Evolutionary conservation across 2,113 vertebrate genomes (phyloP).

Genomic region (Galemys pyrenaicus): DNA sequence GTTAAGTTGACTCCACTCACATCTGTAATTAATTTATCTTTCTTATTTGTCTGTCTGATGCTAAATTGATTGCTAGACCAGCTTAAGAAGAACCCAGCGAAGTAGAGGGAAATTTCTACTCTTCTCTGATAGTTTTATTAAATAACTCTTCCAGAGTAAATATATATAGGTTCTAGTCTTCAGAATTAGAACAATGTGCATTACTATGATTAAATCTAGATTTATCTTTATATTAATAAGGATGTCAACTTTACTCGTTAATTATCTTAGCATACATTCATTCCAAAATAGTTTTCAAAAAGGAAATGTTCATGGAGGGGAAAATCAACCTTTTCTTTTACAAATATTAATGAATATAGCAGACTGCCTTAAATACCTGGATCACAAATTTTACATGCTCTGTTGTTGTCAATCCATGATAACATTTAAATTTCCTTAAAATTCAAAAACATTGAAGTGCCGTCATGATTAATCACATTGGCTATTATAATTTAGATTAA

Average conservation of each 20-base stretch:
- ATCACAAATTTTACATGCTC: background rate
- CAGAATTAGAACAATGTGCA: background rate
- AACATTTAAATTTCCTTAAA: background rate
- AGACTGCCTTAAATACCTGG: background rate
- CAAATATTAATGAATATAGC: background rate
- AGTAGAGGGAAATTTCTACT: background rate
- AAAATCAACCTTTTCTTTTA: background rate
- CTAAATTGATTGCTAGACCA: background rate
- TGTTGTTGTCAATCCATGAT: background rate
- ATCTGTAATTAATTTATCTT: background rate
- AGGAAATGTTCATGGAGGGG: background rate
- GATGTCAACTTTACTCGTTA: background rate
- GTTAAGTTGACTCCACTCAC: background rate
- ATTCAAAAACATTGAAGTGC: background rate
- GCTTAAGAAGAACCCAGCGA: background rate
- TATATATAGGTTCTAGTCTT: background rate
- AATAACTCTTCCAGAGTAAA: background rate
- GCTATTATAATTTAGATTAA: background rate
- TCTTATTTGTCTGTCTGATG: background rate
- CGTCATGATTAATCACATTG: background rate
- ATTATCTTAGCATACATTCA: background rate
- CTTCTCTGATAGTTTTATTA: background rate
- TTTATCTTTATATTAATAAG: background rate
- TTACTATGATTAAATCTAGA: background rate
- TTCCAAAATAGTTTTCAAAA: slow-evolving; percentile 5